phyloP scores from a whole-genome alignment of 2,113 vertebrate species.

The Larimichthys polyactis region DNA sequence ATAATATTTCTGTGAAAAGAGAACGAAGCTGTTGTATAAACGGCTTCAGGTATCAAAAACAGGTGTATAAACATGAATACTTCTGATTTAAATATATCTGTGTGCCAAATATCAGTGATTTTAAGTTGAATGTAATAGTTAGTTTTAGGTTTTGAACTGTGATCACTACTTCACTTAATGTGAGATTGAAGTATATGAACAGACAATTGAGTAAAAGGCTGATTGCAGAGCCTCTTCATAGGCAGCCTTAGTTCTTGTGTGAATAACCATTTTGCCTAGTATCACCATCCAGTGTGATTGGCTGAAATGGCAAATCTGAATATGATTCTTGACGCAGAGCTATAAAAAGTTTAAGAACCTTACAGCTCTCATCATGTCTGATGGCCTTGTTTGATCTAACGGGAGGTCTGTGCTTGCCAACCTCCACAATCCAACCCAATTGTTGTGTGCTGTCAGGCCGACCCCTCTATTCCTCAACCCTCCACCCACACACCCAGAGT shows the following conservation, averaged over 20 bases:
- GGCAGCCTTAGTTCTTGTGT: not conserved
- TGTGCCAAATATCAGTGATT: not conserved
- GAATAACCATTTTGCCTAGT: too few species aligned
- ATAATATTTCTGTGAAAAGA: not conserved
- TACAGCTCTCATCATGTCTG: not conserved
- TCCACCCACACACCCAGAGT: conserved; percentile 63
- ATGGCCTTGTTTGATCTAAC: conserved; percentile 3
- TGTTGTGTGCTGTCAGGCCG: conserved; percentile 45
- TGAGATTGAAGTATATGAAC: not conserved
- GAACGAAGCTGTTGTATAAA: not conserved
- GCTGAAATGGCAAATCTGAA: not conserved
- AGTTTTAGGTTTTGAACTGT: not conserved
- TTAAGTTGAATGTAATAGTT: not conserved
- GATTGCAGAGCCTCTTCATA: not conserved
- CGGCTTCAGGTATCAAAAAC: not conserved
- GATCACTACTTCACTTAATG: too few species aligned
- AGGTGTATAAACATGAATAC: not conserved
- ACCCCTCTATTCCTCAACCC: conserved; percentile 17
- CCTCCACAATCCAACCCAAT: not conserved
- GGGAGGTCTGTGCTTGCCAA: not conserved
- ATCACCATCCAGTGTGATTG: not conserved
- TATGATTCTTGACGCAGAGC: not conserved
- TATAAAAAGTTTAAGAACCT: not conserved
- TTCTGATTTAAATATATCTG: not conserved
- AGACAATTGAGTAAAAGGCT: too few species aligned